phyloP scores from a whole-genome alignment of 92 coral and sea anemone species.

The Hydrozoanthus gracilis region DNA sequence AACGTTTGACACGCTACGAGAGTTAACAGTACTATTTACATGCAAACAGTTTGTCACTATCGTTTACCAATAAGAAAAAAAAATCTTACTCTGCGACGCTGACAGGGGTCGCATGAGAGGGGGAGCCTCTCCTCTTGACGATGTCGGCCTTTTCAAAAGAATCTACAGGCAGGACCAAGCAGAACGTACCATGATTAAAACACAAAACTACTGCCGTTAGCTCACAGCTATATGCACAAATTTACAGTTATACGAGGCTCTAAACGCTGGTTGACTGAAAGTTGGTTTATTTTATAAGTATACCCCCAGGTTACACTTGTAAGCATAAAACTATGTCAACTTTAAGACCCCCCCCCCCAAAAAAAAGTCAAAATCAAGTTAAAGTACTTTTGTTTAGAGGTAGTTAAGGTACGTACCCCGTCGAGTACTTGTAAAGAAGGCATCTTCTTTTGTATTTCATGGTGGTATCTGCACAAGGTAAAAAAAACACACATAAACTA shows the following conservation, averaged over 20 bases:
- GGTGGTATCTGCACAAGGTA: conserved; percentile 66
- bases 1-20: too few species aligned
- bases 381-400: neutral
- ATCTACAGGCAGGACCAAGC: conserved; percentile 44
- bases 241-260: neutral
- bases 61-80: too few species aligned
- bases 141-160: conserved; percentile 83
- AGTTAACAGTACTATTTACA: too few species aligned
- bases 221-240: neutral
- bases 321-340: too few species aligned
- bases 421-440: conserved; percentile 82
- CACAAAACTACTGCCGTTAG: too few species aligned
- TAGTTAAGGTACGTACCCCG: conserved; percentile 61
- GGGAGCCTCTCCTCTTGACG: conserved; percentile 71
- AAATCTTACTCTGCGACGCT: conserved; percentile 74
- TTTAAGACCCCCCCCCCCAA: neutral
- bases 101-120: conserved; percentile 96
- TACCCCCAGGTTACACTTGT: too few species aligned
- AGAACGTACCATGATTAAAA: neutral
- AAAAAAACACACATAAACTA: neutral
- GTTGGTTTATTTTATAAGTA: too few species aligned
- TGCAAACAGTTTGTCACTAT: too few species aligned
- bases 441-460: conserved; percentile 67
- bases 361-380: neutral
- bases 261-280: too few species aligned